phyloP scores from a whole-genome alignment of 2,888 invertebrate species.

The Macaria notata region DNA sequence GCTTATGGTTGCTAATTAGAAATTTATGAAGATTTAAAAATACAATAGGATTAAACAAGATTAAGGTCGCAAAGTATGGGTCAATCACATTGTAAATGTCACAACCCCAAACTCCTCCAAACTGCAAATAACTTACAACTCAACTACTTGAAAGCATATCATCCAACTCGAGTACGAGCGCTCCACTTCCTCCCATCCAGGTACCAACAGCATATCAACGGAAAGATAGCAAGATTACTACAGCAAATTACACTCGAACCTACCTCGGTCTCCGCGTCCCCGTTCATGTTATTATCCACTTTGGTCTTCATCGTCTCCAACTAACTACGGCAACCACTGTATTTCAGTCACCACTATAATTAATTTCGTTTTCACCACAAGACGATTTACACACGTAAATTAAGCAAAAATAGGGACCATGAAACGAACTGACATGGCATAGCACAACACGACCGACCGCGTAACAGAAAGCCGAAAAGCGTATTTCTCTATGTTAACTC shows the following conservation, averaged over 20 bases:
- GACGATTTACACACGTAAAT: constrained; percentile 64
- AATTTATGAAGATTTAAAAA: neutral
- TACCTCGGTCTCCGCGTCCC: constrained; percentile 82
- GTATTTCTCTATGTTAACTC: constrained; percentile 13
- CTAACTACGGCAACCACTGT: constrained; percentile 64
- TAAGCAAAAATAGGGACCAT: constrained; percentile 70
- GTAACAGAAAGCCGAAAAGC: constrained; percentile 62
- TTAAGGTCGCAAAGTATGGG: neutral
- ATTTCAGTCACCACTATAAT: constrained; percentile 63
- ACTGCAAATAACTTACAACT: neutral
- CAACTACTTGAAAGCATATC: no score
- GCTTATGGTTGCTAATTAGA: neutral
- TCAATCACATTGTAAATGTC: neutral
- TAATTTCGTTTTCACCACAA: constrained; percentile 52
- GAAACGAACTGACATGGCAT: constrained; percentile 73
- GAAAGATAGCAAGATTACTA: constrained; percentile 19
- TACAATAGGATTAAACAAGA: neutral
- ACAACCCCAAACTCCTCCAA: neutral
- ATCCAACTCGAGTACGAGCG: neutral
- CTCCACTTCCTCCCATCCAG: neutral
- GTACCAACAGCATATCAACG: constrained; percentile 6
- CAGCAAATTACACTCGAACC: constrained; percentile 45
- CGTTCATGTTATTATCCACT: constrained; percentile 80
- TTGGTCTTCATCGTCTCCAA: constrained; percentile 83
- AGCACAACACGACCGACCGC: constrained; percentile 37